Conservation (phyloP, 2,113 vertebrate species). For the Caloenas nicobarica region DNA sequence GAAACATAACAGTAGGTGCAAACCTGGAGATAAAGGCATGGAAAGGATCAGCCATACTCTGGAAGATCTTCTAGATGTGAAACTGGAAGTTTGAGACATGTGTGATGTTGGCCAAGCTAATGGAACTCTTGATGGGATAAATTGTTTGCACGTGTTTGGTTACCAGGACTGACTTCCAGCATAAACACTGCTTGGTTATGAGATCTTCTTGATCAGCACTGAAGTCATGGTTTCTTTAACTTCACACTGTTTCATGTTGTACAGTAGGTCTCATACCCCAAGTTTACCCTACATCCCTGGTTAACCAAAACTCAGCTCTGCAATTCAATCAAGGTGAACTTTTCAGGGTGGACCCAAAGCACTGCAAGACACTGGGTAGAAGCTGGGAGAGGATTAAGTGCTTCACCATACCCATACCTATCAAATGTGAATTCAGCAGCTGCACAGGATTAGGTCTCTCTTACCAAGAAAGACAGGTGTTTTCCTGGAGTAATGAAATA, state of each 20-base stretch:
- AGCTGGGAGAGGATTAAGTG: neutral
- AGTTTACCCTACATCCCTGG: neutral
- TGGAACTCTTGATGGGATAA: neutral
- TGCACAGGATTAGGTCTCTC: neutral
- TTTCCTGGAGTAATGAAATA: neutral
- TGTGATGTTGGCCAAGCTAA: neutral
- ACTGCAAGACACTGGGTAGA: neutral
- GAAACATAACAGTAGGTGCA: neutral
- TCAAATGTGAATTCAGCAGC: accelerated
- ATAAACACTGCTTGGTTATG: neutral
- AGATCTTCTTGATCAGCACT: neutral
- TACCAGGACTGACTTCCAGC: neutral
- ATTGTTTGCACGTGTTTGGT: neutral
- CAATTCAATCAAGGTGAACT: neutral
- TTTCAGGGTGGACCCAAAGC: neutral
- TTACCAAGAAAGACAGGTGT: neutral
- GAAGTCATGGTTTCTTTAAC: neutral
- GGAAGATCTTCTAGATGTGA: neutral
- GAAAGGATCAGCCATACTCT: neutral
- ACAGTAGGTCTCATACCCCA: neutral
- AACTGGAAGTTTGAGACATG: neutral
- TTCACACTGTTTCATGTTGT: neutral
- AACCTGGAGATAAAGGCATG: neutral
- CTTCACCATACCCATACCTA: neutral
- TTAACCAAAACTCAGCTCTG: neutral